A percentile compares a stretch with the other conserved stretches of the same genome.
Evolutionary conservation across 2,113 vertebrate species (phyloP).

Genomic region (Symphodus melops): DNA sequence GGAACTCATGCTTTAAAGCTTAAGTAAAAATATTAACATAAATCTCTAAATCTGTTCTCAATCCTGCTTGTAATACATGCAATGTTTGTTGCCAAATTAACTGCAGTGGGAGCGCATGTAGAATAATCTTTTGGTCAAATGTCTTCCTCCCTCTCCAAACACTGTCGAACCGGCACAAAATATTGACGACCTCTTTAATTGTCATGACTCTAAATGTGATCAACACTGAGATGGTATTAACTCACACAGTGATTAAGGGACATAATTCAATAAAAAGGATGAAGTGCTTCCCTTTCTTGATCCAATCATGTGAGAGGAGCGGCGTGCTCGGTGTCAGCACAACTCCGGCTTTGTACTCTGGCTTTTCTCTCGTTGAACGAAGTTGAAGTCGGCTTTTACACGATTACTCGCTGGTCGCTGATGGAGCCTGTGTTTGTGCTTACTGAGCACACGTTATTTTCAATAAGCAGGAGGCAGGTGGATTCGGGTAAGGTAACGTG

Average conservation of each 20-base stretch:
- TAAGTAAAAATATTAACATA: constrained; percentile 68
- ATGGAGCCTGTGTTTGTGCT: constrained; percentile 5
- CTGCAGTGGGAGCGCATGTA: neutral
- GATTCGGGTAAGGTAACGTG: constrained; percentile 25
- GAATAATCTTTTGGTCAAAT: constrained; percentile 20
- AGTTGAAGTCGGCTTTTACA: constrained; percentile 10
- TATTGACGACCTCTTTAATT: neutral
- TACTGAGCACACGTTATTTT: neutral
- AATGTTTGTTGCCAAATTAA: constrained; percentile 42
- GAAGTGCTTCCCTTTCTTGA: constrained; percentile 34
- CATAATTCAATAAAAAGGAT: constrained; percentile 37
- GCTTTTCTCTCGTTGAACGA: neutral
- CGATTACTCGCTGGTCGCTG: neutral
- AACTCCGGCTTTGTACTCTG: neutral
- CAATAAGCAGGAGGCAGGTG: constrained; percentile 16
- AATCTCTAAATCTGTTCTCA: constrained; percentile 76
- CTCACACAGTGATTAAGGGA: constrained; percentile 32
- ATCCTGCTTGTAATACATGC: constrained; percentile 56
- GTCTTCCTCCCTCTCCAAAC: neutral
- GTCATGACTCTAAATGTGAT: constrained; percentile 22
- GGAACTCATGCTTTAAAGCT: constrained; percentile 62
- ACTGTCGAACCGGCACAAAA: neutral
- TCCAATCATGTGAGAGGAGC: constrained; percentile 31
- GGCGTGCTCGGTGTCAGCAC: neutral
- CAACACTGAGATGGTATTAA: constrained; percentile 25